phyloP scores from a whole-genome alignment of 1,140 invertebrate genomes.

The Globodera ellingtonae region DNA sequence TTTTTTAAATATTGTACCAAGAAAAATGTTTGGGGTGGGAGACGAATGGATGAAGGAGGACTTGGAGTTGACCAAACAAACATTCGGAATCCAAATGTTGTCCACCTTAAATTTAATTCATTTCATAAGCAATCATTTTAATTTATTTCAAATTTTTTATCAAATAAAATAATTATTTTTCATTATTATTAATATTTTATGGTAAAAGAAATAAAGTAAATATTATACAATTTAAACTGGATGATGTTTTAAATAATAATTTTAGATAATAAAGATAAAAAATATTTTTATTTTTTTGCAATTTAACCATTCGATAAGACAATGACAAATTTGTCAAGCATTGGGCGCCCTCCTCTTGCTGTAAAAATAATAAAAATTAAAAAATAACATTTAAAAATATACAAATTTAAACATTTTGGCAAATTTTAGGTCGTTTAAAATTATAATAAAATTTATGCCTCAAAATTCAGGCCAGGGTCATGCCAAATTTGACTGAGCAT shows the following conservation, averaged over 20 bases:
- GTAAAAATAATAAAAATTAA: slow-evolving; percentile 15
- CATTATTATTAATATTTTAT: too few relatives aligned
- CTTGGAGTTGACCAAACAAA: slow-evolving; percentile 53
- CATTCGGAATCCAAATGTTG: slow-evolving; percentile 56
- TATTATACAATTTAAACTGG: too few relatives aligned
- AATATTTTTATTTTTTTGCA: background rate
- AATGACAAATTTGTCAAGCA: slow-evolving; percentile 62
- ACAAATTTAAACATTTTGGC: slow-evolving; percentile 24
- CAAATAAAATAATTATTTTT: too few relatives aligned
- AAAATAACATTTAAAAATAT: background rate
- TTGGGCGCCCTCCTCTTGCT: slow-evolving; percentile 63
- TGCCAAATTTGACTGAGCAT: slow-evolving; percentile 64
- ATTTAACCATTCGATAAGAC: slow-evolving; percentile 59
- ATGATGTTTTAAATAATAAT: too few relatives aligned
- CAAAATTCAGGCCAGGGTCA: slow-evolving; percentile 62
- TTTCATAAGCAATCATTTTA: too few relatives aligned
- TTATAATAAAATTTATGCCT: slow-evolving; percentile 31
- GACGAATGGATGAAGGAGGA: slow-evolving; percentile 58
- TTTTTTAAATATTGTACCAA: slow-evolving; percentile 25
- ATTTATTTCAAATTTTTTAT: too few relatives aligned
- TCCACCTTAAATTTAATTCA: slow-evolving; percentile 36
- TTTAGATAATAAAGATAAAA: background rate
- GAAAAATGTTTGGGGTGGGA: slow-evolving; percentile 64
- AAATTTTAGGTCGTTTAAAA: slow-evolving; percentile 3
- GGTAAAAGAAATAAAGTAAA: too few relatives aligned